Evolutionary conservation across 2,797 vertebrate species (phyloP).

Genomic region (Remorina albescens): DNA sequence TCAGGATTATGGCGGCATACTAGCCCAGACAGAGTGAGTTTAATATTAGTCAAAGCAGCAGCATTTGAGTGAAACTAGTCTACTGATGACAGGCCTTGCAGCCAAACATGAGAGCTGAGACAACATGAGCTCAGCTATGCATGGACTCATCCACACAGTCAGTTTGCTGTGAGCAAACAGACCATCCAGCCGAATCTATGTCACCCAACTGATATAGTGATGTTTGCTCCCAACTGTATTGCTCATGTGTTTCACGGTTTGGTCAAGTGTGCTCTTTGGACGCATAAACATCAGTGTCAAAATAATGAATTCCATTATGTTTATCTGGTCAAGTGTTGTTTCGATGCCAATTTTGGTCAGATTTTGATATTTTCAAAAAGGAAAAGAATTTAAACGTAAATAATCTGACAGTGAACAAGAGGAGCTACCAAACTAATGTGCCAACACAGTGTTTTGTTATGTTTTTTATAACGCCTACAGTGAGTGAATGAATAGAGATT

Average conservation of each 20-base stretch:
- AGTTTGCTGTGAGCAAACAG: constrained; percentile 54
- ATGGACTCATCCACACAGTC: constrained; percentile 30
- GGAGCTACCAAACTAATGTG: constrained; percentile 36
- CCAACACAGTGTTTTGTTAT: constrained; percentile 48
- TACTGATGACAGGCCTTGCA: constrained; percentile 6
- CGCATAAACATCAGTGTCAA: too few relatives aligned
- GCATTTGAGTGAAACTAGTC: constrained; percentile 24
- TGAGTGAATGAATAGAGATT: constrained; percentile 41
- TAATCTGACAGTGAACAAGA: constrained; percentile 30
- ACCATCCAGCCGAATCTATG: constrained; percentile 21
- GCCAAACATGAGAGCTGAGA: constrained; percentile 13
- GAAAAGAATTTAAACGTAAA: constrained; percentile 2
- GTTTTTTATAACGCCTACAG: constrained; percentile 57
- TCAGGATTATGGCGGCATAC: constrained; percentile 29
- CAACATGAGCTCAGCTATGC: background rate
- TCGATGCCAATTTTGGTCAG: background rate
- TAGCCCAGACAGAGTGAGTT: constrained; percentile 7
- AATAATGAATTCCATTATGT: background rate
- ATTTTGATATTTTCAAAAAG: constrained; percentile 10
- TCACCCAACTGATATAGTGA: constrained; percentile 33
- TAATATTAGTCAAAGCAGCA: constrained; percentile 30
- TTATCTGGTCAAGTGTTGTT: background rate
- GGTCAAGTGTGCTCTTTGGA: background rate
- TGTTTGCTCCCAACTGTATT: constrained; percentile 21
- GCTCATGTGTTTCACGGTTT: constrained; percentile 29